Base-by-base conservation (phyloP, 2,888 invertebrate genomes). In the Arenicola marina region DNA sequence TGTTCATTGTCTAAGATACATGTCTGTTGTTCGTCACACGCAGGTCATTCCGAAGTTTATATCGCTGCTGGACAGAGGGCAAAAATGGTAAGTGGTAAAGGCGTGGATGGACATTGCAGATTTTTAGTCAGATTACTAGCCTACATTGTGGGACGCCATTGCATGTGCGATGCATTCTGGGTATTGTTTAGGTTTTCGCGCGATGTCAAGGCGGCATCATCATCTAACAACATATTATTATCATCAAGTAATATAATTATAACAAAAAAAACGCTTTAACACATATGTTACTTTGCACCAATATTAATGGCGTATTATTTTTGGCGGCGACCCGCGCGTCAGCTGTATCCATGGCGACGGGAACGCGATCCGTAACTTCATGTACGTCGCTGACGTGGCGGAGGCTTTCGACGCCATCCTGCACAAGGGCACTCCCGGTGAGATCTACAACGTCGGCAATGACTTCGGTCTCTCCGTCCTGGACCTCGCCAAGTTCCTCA, bases 401-500 rank as follows among this genome's bases (percentile, higher is more conserved):
- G 56, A 56, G 28, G 75, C 73, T 1, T 70, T 72, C 57, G 73
- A 75, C 51, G 56, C 57, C 1, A 57, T 75, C 11, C 61, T 75
- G 4, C 76, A 81, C 48, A 62, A 70, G 18, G 83, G 84, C 15
- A 60, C 59, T 28, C 65, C 76, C 1, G 75, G 75, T 4, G 66
- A 71, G 61, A 62, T 70, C 21, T 76, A 76, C 65, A 76, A 76
- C 66, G 68, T 76, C 21, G 76, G 76, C 4, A 60, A 63, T 26
- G 64, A 67, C 26, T 60, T 58, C 58, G 78, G 78, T 58, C 76
- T 79, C 63, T 74, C 74, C 45, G 78, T 83, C 46, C 55, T 78
- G 4, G 75, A 82, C 24, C 63, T 84, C 54, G 82, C 81, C 29
- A 70, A 73, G 53, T 73, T 71, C 67, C 78, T 83, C 45, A 78